These are phyloP conservation scores for Periophthalmus magnuspinnatus DNA, from an alignment of 2,797 vertebrate genomes.

Conservation along the genomic window DNA sequence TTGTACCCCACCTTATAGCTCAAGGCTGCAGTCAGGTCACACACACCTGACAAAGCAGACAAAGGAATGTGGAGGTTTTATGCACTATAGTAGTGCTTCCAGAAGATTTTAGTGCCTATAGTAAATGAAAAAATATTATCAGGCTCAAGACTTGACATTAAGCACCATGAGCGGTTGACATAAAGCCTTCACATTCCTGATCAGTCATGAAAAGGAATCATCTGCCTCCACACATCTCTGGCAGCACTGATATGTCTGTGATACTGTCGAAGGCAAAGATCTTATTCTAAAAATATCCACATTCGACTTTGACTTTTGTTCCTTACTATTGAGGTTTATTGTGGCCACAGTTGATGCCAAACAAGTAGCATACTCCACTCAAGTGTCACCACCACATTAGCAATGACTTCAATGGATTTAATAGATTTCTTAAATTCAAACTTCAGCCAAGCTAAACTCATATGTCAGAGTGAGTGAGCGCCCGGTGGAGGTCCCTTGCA, in stretches of 20 bases:
- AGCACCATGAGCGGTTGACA: background rate
- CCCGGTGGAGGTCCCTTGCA: conserved; percentile 12
- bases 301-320: background rate
- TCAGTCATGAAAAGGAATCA: background rate
- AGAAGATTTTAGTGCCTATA: conserved; percentile 17
- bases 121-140: conserved; percentile 7
- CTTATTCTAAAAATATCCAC: background rate
- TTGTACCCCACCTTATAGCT: conserved; percentile 28
- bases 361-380: background rate
- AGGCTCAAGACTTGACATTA: conserved; percentile 8
- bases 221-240: background rate
- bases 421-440: background rate
- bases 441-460: background rate
- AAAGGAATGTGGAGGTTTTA: conserved; percentile 50
- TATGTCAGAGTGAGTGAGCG: conserved; percentile 15
- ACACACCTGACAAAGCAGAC: conserved; percentile 34
- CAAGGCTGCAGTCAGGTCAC: conserved; percentile 23
- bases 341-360: background rate
- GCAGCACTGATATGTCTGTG: background rate
- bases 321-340: background rate
- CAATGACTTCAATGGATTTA: background rate
- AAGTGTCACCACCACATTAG: too few relatives aligned
- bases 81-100: conserved; percentile 14
- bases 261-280: background rate
- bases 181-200: background rate